phyloP scores from a whole-genome alignment of 2,888 invertebrate species.

The Xestia xanthographa region DNA sequence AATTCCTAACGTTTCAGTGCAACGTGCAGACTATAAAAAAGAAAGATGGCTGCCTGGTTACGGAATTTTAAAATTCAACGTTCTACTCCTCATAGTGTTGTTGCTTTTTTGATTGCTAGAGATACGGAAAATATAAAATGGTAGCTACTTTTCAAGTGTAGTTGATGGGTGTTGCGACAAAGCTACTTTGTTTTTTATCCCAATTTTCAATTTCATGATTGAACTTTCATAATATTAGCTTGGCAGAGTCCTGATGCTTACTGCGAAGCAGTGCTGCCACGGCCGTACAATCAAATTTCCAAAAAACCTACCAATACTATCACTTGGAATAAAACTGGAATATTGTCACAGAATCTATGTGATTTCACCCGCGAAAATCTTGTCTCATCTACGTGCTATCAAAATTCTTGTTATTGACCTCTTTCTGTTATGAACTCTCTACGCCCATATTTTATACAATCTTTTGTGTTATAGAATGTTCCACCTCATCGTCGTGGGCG shows the following conservation, averaged over 20 bases:
- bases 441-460: background rate
- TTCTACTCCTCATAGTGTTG: slow-evolving; percentile 16
- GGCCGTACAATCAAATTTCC: background rate
- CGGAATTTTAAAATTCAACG: slow-evolving; percentile 41
- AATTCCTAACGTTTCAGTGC: slow-evolving; percentile 11
- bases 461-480: slow-evolving; percentile 30
- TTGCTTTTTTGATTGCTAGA: slow-evolving; percentile 35
- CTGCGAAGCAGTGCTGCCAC: background rate
- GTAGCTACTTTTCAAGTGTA: background rate
- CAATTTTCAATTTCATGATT: background rate
- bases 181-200: background rate
- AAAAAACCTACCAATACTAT: background rate
- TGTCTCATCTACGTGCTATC: background rate
- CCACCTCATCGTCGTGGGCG: slow-evolving; percentile 49
- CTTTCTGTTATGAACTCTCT: slow-evolving; percentile 17
- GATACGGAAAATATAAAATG: slow-evolving; percentile 19
- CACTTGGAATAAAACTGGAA: background rate
- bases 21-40: slow-evolving; percentile 52
- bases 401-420: background rate
- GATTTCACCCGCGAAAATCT: background rate
- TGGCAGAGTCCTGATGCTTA: background rate
- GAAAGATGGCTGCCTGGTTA: slow-evolving; percentile 37
- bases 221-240: background rate
- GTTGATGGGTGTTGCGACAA: background rate
- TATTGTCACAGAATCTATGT: background rate